These are phyloP conservation scores for Heterochromis multidens DNA, from an alignment of 2,113 vertebrate genomes.

Conservation along the genomic window DNA sequence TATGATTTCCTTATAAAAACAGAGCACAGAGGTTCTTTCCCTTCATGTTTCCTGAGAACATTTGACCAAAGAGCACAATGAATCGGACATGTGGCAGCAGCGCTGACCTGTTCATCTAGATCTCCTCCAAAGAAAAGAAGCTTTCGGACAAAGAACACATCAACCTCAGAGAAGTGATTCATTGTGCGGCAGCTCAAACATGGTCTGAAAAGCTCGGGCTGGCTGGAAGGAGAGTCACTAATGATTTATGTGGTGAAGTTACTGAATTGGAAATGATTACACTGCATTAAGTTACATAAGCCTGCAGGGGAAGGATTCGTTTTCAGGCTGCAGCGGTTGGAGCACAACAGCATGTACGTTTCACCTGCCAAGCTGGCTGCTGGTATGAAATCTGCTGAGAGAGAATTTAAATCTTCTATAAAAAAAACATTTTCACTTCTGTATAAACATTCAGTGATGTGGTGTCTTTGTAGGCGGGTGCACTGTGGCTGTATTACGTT, in stretches of 20 bases:
- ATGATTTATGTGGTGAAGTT: conserved; percentile 1
- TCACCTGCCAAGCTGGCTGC: not conserved
- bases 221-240: not conserved
- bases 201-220: not conserved
- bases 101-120: too few species aligned
- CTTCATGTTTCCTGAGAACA: not conserved
- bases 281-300: not conserved
- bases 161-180: not conserved
- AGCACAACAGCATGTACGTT: not conserved
- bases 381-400: not conserved
- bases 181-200: not conserved
- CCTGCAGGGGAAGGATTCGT: not conserved
- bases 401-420: not conserved
- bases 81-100: not conserved
- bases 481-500: not conserved
- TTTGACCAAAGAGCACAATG: not conserved
- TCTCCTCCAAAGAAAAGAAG: not conserved
- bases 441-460: not conserved
- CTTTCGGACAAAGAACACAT: not conserved
- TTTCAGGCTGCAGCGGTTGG: not conserved
- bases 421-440: not conserved
- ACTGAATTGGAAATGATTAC: not conserved
- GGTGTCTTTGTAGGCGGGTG: not conserved
- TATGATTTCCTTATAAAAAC: not conserved
- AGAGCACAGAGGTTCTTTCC: not conserved